Evolutionary conservation across 2,888 invertebrate species (phyloP), one percentile per base, ranked within the genome.

Genomic region (Criorhina ranunculi): DNA sequence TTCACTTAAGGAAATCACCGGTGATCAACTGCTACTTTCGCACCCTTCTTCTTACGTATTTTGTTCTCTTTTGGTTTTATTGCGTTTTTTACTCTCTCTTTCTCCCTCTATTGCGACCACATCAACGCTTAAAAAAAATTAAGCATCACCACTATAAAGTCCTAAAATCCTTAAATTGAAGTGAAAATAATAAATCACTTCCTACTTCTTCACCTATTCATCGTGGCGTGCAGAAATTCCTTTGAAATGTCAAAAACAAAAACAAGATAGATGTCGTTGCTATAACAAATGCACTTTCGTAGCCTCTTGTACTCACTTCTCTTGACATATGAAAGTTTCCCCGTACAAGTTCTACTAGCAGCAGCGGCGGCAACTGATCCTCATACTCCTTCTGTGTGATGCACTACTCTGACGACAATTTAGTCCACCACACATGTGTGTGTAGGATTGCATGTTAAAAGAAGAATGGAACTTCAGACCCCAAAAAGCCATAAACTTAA

Each of bases 191-290:
- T 85, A 85, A 85, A 85, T 85, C 75, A 80, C 85, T 67, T 80
- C 73, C 72, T 67, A 79, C 79, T 79, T 73, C 80, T 83, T 79
- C 79, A 69, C 69, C 75, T 80, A 85, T 80, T 85, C 80, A 85
- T 70, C 70, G 59, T 85, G 79, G 69, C 51, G 51, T 72, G 49
- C 24, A 72, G 78, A 64, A 82, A 83, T 79, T 83, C 67, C 78
- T 79, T 83, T 85, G 75, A 70, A 75, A 80, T 80, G 85, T 85
- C 85, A 85, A 80, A 85, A 85, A 85, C 85, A 85, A 85, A 85
- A 75, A 85, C 85, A 80, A 85, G 85, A 85, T 80, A 85, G 75
- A 85, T 85, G 85, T 80, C 80, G 75, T 80, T 85, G 69, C 29
- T 75, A 85, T 76, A 85, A 85, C 80, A 85, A 85, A 85, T 85